These are phyloP conservation scores for Premnoplex brunnescens DNA, from an alignment of 2,797 vertebrate genomes.

Conservation along the genomic window DNA sequence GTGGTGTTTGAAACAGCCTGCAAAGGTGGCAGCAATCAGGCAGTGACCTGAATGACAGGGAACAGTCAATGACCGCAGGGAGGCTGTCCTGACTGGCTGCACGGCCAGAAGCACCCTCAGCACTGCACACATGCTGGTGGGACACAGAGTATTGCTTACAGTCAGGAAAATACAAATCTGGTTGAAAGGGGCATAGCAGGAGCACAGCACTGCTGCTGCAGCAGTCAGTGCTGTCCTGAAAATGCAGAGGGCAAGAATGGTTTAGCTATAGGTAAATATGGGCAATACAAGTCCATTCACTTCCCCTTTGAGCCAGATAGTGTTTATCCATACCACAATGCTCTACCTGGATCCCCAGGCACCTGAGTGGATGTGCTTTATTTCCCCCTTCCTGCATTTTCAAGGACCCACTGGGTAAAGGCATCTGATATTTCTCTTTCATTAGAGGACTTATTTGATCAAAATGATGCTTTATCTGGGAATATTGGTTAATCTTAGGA, in stretches of 20 bases:
- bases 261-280: background rate
- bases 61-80: fast-evolving
- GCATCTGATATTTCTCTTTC: background rate
- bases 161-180: background rate
- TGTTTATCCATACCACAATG: background rate
- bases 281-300: background rate
- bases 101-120: background rate
- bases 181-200: fast-evolving
- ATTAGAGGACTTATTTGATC: background rate
- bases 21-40: fast-evolving
- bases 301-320: background rate
- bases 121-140: fast-evolving
- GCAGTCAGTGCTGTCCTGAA: background rate
- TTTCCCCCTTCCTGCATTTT: background rate
- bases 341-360: fast-evolving
- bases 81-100: fast-evolving
- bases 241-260: background rate
- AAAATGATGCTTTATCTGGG: background rate
- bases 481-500: background rate
- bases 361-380: background rate
- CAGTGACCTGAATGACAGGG: background rate
- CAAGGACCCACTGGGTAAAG: background rate
- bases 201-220: background rate
- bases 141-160: background rate
- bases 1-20: fast-evolving